Evolutionary conservation across 2,113 vertebrate genomes (phyloP), one percentile per base, ranked within the genome.

Genomic region (Alectura lathami): DNA sequence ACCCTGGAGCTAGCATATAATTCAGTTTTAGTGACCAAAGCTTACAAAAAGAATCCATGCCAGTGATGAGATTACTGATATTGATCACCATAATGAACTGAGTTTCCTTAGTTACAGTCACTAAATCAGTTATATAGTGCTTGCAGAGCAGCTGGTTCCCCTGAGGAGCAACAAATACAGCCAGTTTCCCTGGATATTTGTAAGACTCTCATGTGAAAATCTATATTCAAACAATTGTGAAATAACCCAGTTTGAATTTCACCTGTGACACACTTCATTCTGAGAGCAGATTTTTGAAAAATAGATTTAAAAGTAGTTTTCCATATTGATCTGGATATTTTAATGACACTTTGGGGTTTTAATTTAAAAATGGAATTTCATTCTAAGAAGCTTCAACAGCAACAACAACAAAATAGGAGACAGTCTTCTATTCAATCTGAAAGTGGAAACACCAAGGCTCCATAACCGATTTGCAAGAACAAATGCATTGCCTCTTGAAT

Each of bases 21-120:
- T 83, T 95, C 83, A 94, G 72, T 62, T 92, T 92, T 75, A 96
- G 67, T 84, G 76, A 82, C 27, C 26, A 43, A 74, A 91, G 17
- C 57, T 86, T 77, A 50, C 53, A 74, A 86, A 66, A 90, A 76
- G 18, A 83, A 83, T 77, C 62, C 50, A 30, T 94, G 45, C 67
- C 10, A 8, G 26, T 82, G 82, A 87, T 86, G 47, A 89, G 29
- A 22, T 92, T 60, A 43, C 40, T 15, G 23, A 53, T 88, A 76
- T 8, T n/a, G 64, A 93, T 95, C 62, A 77, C 79, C 23, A 7
- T 83, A 85, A 95, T 86, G 36, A 88, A 68, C 81, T 74, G 73
- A 11, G 17, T 34, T 68, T 92, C 91, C 74, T 67, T 91, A 66
- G n/a, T 40, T 63, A 68, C 45, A 66, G 66, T 82, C 89, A 91